Base-by-base conservation (phyloP, 2,797 vertebrate genomes). In the Pachyuromys duprasi region DNA sequence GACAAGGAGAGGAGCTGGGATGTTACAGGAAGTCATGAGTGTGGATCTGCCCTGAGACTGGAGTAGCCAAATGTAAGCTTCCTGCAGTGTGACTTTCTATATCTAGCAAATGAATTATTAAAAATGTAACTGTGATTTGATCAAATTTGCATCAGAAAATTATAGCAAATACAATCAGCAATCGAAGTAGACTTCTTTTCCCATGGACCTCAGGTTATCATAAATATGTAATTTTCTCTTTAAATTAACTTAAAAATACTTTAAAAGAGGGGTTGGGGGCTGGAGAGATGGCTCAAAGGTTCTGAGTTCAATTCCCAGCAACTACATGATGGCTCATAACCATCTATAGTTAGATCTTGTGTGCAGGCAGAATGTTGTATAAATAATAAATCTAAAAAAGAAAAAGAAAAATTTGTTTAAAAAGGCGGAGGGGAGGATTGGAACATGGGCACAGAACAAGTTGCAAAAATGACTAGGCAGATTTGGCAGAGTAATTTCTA, bases 401-500 rank as follows among this genome's bases (percentile, higher is more conserved):
- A 49, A 49, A 49, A 11, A 11, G 49, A 49, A 49, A 49, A 49
- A 49, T 49, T 49, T 49, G 49, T 49, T 49, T 49, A 49, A 49
- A 49, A 55, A 86, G 84, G 36, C 31, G 26, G 2, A 1, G 24
- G 13, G 49, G 49, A 49, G 49, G 31, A 22, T 63, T 90, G 31
- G 72, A 76, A 94, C 55, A 18, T 63, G 17, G n/a, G 9, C 31
- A 87, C 28, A 81, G 88, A 89, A 42, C n/a, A 65, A 80, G 86
- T 55, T 90, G 8, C 67, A 76, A 72, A 91, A 82, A 69, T 89
- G 82, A 95, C 76, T 12, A 65, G 36, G 70, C 31, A 92, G 13
- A 76, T 92, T 70, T 90, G 65, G 14, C 57, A 87, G 89, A 93
- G 65, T 53, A 26, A 67, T 95, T 57, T 65, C 22, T 63, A 95